Conservation (phyloP, 2,797 vertebrate species). For the Heteromormyrus szaboi region DNA sequence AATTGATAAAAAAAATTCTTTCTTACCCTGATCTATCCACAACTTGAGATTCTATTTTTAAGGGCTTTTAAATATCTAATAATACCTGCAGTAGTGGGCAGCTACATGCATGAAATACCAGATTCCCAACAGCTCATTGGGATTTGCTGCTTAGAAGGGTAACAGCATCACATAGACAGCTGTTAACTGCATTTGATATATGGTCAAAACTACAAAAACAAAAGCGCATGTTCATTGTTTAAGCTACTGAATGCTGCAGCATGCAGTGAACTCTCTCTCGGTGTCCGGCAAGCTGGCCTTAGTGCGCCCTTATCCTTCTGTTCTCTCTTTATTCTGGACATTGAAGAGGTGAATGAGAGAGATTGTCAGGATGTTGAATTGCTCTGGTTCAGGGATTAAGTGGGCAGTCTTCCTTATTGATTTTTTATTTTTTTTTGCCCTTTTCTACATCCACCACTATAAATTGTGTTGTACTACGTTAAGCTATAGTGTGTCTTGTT, state of each 20-base stretch:
- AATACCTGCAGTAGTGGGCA: background rate
- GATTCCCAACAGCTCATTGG: background rate
- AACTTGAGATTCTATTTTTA: slow-evolving; percentile 2
- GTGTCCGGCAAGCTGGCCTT: background rate
- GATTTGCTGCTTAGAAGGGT: background rate
- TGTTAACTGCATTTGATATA: background rate
- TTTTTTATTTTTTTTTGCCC: slow-evolving; percentile 29
- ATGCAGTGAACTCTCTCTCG: background rate
- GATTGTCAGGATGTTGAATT: slow-evolving; percentile 26
- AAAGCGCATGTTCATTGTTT: background rate
- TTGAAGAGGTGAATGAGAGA: background rate
- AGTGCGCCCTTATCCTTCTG: background rate
- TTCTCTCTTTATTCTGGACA: background rate
- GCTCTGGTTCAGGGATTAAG: slow-evolving; percentile 36
- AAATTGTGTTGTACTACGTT: slow-evolving; percentile 30
- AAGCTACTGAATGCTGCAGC: no score
- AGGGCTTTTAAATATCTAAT: background rate
- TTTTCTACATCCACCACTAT: slow-evolving; percentile 1
- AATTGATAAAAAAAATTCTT: slow-evolving; percentile 34
- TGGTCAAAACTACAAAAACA: background rate
- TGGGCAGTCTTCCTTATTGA: slow-evolving; percentile 39
- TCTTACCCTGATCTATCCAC: background rate
- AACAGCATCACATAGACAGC: background rate
- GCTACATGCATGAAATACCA: background rate
- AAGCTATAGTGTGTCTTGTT: slow-evolving; percentile 34